Evolutionary conservation across 2,888 invertebrate genomes (phyloP).

Genomic region (Carpatolechia fugitivella): DNA sequence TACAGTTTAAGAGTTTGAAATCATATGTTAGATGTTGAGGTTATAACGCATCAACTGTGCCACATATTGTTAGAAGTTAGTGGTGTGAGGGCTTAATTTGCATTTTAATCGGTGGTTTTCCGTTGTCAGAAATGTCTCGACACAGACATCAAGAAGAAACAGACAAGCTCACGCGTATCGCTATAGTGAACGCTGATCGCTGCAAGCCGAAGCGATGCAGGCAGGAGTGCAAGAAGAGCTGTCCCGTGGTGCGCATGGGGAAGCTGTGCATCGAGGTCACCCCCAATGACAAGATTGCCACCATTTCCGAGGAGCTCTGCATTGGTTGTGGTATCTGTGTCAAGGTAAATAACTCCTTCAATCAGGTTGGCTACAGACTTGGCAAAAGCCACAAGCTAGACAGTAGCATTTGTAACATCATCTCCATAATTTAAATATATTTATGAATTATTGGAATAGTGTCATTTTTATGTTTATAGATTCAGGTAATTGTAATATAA

Average conservation of each 20-base stretch:
- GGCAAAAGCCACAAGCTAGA: background rate
- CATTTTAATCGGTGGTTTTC: conserved; percentile 22
- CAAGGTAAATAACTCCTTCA: conserved; percentile 82
- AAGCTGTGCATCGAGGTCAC: conserved; percentile 99
- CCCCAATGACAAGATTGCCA: conserved; percentile 96
- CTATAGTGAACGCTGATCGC: conserved; percentile 98
- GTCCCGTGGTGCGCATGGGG: conserved; percentile 99
- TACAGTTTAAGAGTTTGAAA: conserved; percentile 24
- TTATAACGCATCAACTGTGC: conserved; percentile 58
- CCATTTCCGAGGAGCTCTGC: conserved; percentile 98
- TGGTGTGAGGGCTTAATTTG: conserved; percentile 10
- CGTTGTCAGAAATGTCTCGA: conserved; percentile 66
- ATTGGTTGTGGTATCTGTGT: conserved; percentile 99
- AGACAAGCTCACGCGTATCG: conserved; percentile 97
- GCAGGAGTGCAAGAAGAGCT: conserved; percentile 99
- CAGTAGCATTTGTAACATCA: no score
- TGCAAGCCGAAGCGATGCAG: conserved; percentile 99
- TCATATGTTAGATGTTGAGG: conserved; percentile 53
- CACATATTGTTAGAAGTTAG: conserved; percentile 54
- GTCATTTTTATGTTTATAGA: no score
- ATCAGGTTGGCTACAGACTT: background rate
- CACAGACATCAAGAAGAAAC: conserved; percentile 88
- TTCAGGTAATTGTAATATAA: no score
- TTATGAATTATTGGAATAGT: no score
- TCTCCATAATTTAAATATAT: no score